phyloP scores from a whole-genome alignment of 2,888 invertebrate genomes.

The Lingula anatina region DNA sequence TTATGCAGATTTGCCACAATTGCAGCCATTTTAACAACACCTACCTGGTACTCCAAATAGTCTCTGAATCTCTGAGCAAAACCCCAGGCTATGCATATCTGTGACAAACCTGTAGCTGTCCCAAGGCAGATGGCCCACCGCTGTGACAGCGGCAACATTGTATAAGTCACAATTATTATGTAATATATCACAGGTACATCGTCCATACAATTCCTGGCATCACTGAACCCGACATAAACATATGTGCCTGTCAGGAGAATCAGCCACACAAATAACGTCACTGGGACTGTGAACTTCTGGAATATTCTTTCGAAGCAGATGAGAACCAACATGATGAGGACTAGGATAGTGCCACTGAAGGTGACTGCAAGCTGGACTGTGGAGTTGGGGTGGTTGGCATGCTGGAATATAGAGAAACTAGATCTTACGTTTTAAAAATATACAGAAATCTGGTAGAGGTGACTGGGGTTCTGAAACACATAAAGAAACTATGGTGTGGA shows the following conservation, averaged over 20 bases:
- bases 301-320: slow-evolving; percentile 19
- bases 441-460: too few relatives aligned
- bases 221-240: slow-evolving; percentile 23
- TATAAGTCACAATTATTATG: slow-evolving; percentile 73
- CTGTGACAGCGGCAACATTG: slow-evolving; percentile 77
- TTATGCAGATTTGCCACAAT: background rate
- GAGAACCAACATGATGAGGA: slow-evolving; percentile 12
- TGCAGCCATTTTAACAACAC: background rate
- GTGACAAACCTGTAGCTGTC: slow-evolving; percentile 71
- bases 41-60: slow-evolving; percentile 22
- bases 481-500: too few relatives aligned
- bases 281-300: slow-evolving; percentile 15
- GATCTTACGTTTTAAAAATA: too few relatives aligned
- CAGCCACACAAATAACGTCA: slow-evolving; percentile 23
- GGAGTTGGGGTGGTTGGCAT: slow-evolving; percentile 5
- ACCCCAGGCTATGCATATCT: slow-evolving; percentile 65
- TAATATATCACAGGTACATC: slow-evolving; percentile 63
- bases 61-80: slow-evolving; percentile 52
- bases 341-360: slow-evolving; percentile 13
- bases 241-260: slow-evolving; percentile 19
- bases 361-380: slow-evolving; percentile 13
- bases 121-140: slow-evolving; percentile 85
- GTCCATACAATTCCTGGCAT: slow-evolving; percentile 35
- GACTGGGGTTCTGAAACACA: too few relatives aligned
- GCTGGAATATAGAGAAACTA: too few relatives aligned